These are phyloP conservation scores for Exephanes ischioxanthus DNA, from an alignment of 2,888 invertebrate genomes.

Conservation along the genomic window DNA sequence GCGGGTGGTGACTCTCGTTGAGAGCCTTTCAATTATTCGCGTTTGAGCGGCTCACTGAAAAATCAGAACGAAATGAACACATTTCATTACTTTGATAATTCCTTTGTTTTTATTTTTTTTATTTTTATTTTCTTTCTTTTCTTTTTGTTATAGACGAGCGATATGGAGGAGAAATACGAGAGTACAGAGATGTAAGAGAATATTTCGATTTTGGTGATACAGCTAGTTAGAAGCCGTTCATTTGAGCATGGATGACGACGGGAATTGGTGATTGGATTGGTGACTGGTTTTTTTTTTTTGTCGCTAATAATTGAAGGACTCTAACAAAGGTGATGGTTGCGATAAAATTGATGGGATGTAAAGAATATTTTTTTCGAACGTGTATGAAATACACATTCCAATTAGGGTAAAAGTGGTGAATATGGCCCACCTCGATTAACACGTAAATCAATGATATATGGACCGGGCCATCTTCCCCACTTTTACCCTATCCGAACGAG, in stretches of 20 bases:
- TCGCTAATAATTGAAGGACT: background rate
- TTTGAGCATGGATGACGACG: background rate
- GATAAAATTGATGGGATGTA: background rate
- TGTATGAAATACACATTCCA: no score
- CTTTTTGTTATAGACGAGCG: constrained; percentile 31
- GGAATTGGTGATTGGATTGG: background rate
- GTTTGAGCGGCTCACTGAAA: background rate
- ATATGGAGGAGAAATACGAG: constrained; percentile 30
- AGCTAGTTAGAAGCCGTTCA: background rate
- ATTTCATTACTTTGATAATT: background rate
- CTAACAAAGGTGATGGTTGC: background rate
- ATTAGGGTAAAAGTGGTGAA: no score
- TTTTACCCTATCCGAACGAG: no score
- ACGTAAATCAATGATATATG: no score
- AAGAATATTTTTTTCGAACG: no score
- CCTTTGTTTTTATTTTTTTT: background rate
- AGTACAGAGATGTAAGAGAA: constrained; percentile 36
- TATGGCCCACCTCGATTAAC: no score
- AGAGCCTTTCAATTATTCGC: constrained; percentile 47
- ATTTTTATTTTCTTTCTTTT: background rate
- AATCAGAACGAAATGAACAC: background rate
- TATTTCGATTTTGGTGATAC: background rate
- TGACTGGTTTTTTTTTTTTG: background rate
- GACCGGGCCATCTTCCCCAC: no score
- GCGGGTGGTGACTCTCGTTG: constrained; percentile 18